Evolutionary conservation across 2,888 invertebrate genomes (phyloP), one percentile per base, ranked within the genome.

Genomic region (Drosophila anomalipes): DNA sequence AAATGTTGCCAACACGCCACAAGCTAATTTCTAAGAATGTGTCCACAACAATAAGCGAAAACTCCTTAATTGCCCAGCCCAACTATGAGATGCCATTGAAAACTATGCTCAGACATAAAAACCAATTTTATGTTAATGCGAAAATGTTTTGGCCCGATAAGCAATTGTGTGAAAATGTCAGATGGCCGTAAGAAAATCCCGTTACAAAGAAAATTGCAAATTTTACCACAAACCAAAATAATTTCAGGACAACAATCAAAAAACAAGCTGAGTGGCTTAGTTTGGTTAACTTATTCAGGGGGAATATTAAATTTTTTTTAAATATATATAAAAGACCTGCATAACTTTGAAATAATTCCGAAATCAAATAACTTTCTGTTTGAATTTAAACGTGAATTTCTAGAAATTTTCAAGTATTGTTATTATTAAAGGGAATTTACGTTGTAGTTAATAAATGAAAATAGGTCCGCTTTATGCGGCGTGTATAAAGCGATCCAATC

Each of bases 1-100:
- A 75, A 86, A 83, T 73, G 72, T 79, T 73, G 83, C 74, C 58
- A 61, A 52, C 65, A 70, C 33, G 51, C 54, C 37, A 44, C 71
- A 64, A 61, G 47, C 39, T 44, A 71, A 62, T 49, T 70, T 19
- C 60, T 58, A 35, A 70, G 70, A 72, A 79, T 70, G 33, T 62
- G 57, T 58, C 54, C 54, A 59, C 35, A 67, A 66, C 61, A 71
- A 51, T 69, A 35, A 35, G 60, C 28, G 61, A 35, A 59, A 75
- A 63, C 56, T 41, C 51, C 51, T 70, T 79, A 47, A 82, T 74
- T 72, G 49, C 44, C 53, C 54, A 30, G 35, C 58, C 44, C 62
- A 69, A 26, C 53, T 26, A 63, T 57, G 60, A 57, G 73, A 61
- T 49, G 14, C 14, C 49, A 59, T 57, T 58, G 33, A 60, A 47